phyloP scores from a whole-genome alignment of 2,113 vertebrate genomes.

The Athene cunicularia region DNA sequence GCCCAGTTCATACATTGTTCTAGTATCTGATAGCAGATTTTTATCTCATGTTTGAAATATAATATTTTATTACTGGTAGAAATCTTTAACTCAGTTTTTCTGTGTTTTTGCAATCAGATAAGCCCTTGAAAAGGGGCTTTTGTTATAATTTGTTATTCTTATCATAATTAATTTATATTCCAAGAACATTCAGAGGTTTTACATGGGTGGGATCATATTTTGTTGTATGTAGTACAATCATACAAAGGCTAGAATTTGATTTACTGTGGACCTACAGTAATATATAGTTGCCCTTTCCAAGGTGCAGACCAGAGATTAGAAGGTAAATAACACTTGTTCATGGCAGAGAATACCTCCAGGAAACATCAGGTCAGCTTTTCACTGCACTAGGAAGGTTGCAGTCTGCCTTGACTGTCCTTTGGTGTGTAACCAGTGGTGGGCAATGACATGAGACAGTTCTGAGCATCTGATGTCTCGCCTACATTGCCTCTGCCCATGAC shows the following conservation, averaged over 20 bases:
- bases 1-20: neutral
- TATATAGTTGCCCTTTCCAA: neutral
- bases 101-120: conserved; percentile 21
- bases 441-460: neutral
- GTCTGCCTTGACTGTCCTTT: neutral
- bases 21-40: neutral
- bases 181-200: neutral
- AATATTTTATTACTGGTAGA: conserved; percentile 14
- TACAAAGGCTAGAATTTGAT: neutral
- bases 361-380: neutral
- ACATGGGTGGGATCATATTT: conserved; percentile 1
- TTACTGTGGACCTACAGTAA: neutral
- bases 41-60: conserved; percentile 14
- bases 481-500: neutral
- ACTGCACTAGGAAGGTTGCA: neutral
- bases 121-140: neutral
- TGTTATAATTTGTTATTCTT: conserved; percentile 42
- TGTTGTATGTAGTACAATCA: neutral
- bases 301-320: conserved; percentile 23
- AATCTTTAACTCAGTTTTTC: conserved; percentile 21
- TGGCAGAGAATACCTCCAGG: neutral
- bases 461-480: neutral
- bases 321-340: neutral
- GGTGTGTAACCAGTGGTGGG: neutral
- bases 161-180: neutral